A percentile compares a stretch with the other conserved stretches of the same genome.
These are phyloP conservation scores for Platycercus adscitus DNA, from an alignment of 2,113 vertebrate genomes.

Conservation along the genomic window DNA sequence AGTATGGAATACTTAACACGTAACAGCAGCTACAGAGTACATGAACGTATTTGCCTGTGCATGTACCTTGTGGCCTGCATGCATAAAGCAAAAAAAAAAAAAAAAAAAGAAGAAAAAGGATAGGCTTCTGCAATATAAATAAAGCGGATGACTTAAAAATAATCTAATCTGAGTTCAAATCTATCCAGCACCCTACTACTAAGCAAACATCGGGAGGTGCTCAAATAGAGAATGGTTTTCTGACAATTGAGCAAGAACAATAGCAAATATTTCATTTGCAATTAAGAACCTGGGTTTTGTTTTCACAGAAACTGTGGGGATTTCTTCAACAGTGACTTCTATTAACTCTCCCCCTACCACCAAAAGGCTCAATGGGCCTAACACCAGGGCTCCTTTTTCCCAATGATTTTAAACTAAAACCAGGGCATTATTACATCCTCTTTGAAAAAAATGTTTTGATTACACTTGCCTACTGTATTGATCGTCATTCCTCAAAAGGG, in stretches of 20 bases:
- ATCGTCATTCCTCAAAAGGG: neutral
- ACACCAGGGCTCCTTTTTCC: neutral
- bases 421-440: neutral
- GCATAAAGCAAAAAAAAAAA: neutral
- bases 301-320: slow-evolving; percentile 22
- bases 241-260: slow-evolving; percentile 51
- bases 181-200: neutral
- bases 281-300: slow-evolving; percentile 25
- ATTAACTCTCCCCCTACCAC: neutral
- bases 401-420: neutral
- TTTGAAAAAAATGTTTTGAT: neutral
- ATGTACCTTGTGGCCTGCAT: neutral
- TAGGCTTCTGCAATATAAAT: neutral
- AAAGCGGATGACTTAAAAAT: neutral
- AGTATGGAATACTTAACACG: neutral
- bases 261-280: slow-evolving; percentile 31
- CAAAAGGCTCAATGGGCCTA: neutral
- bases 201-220: neutral
- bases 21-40: neutral
- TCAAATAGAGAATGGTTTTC: slow-evolving; percentile 38
- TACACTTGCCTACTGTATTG: neutral
- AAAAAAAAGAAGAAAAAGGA: neutral
- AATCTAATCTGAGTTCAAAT: neutral
- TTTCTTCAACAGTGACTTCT: slow-evolving; percentile 9
- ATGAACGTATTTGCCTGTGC: neutral